A percentile compares a stretch with the other conserved stretches of the same genome.
Conservation (phyloP, 1,140 invertebrate species). For the Antheraea mylitta region DNA sequence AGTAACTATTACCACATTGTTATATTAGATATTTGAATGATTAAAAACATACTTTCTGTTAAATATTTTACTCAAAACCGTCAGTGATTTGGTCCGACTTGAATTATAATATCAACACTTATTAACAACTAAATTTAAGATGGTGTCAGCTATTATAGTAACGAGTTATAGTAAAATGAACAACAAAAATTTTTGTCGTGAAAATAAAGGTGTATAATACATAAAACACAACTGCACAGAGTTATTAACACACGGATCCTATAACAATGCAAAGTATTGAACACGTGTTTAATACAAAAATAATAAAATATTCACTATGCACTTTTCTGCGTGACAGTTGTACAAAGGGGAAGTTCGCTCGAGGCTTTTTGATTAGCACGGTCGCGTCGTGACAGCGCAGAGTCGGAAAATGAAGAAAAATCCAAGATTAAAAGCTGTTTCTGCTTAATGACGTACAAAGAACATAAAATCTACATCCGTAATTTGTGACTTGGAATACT, state of each 20-base stretch:
- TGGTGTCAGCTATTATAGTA: no score
- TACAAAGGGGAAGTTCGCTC: neutral
- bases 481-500: neutral
- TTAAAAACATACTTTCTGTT: no score
- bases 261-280: neutral
- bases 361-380: conserved; percentile 4
- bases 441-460: neutral
- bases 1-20: no score
- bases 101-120: no score
- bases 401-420: conserved; percentile 8
- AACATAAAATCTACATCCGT: neutral
- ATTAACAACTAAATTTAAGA: no score
- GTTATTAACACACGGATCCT: neutral
- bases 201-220: no score
- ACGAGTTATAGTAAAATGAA: no score
- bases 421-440: conserved; percentile 19
- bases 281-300: neutral
- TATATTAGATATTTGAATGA: no score
- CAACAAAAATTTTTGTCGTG: no score
- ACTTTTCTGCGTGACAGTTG: neutral
- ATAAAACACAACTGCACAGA: no score
- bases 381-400: conserved; percentile 10
- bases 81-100: no score
- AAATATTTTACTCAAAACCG: no score
- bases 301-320: neutral